These are phyloP conservation scores for Holothuria leucospilota DNA, from an alignment of 53 echinoderm and acorn worm genomes.

Conservation along the genomic window DNA sequence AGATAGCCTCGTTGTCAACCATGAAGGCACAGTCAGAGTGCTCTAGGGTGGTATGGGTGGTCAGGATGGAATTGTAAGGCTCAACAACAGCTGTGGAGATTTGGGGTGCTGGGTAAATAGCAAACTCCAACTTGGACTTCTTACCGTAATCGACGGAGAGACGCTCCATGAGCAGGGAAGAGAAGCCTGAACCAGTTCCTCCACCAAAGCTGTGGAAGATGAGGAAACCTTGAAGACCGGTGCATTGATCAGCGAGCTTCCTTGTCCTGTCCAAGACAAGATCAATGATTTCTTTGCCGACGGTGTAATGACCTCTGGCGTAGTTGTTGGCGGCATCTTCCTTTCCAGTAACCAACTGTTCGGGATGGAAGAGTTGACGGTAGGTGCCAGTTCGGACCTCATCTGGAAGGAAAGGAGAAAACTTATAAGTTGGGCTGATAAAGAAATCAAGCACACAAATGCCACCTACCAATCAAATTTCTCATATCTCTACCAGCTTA, in stretches of 20 bases:
- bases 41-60: no score
- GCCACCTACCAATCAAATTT: no score
- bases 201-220: conserved; percentile 72
- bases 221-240: conserved; percentile 69
- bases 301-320: no score
- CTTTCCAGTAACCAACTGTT: conserved; percentile 81
- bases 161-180: conserved; percentile 48
- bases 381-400: conserved; percentile 80
- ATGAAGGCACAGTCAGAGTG: no score
- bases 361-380: conserved; percentile 85
- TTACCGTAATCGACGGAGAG: conserved; percentile 74
- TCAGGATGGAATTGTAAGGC: conserved; percentile 8
- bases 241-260: conserved; percentile 41
- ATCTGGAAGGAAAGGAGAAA: conserved; percentile 39
- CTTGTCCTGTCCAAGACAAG: conserved; percentile 61
- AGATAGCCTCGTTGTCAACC: no score
- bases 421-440: no score
- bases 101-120: conserved; percentile 70
- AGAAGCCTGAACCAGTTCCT: conserved; percentile 60
- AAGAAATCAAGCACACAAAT: no score
- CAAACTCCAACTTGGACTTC: conserved; percentile 71
- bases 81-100: conserved; percentile 54
- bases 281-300: conserved; percentile 70
- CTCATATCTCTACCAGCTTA: no score
- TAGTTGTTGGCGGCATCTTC: conserved; percentile 88